A percentile compares a stretch with the other conserved stretches of the same genome.
Evolutionary conservation across 1,140 invertebrate species (phyloP).

Genomic region (Ceratina australensis): DNA sequence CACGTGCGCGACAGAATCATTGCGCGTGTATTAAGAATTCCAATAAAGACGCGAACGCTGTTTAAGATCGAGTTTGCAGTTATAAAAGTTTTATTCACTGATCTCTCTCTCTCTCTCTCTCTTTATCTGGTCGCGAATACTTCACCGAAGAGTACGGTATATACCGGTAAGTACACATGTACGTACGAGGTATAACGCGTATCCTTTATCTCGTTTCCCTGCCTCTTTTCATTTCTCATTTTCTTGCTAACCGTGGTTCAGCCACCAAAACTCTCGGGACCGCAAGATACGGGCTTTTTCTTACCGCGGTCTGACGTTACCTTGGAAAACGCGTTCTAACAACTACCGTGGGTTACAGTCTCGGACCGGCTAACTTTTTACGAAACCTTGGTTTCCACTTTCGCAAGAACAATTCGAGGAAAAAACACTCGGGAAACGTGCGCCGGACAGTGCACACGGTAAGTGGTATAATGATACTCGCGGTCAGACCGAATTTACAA

Average conservation of each 20-base stretch:
- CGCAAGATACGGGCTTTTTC: slow-evolving; percentile 7
- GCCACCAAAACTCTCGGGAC: slow-evolving; percentile 1
- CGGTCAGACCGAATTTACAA: neutral
- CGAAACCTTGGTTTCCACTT: neutral
- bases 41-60: no score
- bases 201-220: slow-evolving; percentile 4
- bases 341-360: neutral
- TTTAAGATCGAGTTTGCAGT: no score
- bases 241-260: neutral
- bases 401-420: neutral
- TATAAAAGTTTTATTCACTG: no score
- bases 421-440: neutral
- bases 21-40: no score
- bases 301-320: slow-evolving; percentile 7
- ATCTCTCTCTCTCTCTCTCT: no score
- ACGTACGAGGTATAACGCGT: neutral
- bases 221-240: slow-evolving; percentile 14
- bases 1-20: no score
- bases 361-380: neutral
- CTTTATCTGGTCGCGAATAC: neutral
- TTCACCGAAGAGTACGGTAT: neutral
- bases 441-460: no score
- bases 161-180: no score
- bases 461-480: neutral
- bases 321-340: slow-evolving; percentile 8